Evolutionary conservation across 2,797 vertebrate species (phyloP).

Genomic region (Otolemur crassicaudatus): DNA sequence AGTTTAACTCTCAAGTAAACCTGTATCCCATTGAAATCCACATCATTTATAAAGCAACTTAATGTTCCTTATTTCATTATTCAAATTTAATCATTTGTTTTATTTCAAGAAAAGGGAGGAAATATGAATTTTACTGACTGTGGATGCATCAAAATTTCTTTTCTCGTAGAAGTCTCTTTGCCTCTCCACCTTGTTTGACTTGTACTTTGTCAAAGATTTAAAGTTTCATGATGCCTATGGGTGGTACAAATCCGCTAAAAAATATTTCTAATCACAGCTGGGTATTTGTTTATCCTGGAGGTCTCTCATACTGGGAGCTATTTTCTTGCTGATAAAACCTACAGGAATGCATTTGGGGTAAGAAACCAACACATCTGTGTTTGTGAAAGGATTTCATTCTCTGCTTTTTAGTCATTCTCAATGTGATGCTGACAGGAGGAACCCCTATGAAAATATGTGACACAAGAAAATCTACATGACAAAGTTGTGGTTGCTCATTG

Average conservation of each 20-base stretch:
- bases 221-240: constrained; percentile 70
- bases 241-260: constrained; percentile 78
- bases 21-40: background rate
- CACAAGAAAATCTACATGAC: background rate
- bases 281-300: constrained; percentile 78
- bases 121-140: background rate
- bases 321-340: constrained; percentile 60
- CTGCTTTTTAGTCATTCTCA: background rate
- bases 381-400: constrained; percentile 14
- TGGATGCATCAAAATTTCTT: background rate
- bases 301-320: constrained; percentile 70
- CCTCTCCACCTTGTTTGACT: background rate
- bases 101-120: background rate
- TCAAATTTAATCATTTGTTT: background rate
- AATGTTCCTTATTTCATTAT: constrained; percentile 25
- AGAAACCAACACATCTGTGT: background rate
- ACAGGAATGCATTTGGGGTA: background rate
- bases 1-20: background rate
- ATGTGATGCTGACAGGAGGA: background rate
- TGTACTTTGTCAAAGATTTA: constrained; percentile 16
- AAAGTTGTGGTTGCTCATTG: constrained; percentile 11
- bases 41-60: constrained; percentile 4
- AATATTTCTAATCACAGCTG: constrained; percentile 83
- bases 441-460: background rate
- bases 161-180: background rate